Base-by-base conservation (phyloP, 2,797 vertebrate genomes). In the Aplochiton taeniatus region DNA sequence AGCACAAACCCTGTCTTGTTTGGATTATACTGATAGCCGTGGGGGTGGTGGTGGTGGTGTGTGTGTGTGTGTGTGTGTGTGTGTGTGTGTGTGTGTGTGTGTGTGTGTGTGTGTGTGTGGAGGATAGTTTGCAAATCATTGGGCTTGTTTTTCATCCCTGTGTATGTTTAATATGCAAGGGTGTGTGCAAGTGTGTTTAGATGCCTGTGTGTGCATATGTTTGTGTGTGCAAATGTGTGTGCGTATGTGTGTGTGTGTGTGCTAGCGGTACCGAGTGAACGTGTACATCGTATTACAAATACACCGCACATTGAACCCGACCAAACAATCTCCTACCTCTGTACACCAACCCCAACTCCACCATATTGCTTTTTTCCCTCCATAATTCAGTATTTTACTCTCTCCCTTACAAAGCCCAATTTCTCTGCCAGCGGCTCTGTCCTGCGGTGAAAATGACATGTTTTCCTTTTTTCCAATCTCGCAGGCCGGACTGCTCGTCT, bases 361-460 rank as follows among this genome's bases (percentile, higher is more conserved):
- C 31, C 31, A 31, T 62, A 10, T 51, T 42, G n/a, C 11, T 12
- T 12, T 9, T 51, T 43, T 51, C 4, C 42, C 31, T 8, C 42
- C 31, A 31, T 31, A 31, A 42, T 20, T 42, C 60, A n/a, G 31
- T 17, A 20, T 13, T 18, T 60, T 31, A n/a, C n/a, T 43, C 11
- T 46, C 18, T 41, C 19, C 12, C 8, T 16, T 9, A 49, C 18
- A 48, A 46, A 4, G 16, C 47, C 19, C 14, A 61, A 61, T 50
- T 16, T 4, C 46, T 10, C 20, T 51, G 48, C n/a, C 20, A 20
- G 45, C 19, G 14, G 19, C 48, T 52, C 20, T 43, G 48, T 62
- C 60, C 48, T 11, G 49, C 14, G 51, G 31, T 16, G 47, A 51
- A 60, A 50, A 62, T 50, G 48, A 44, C 16, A 62, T 51, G 60